A percentile compares a stretch with the other conserved stretches of the same genome.
These are phyloP conservation scores for Hippoglossus hippoglossus DNA, from an alignment of 2,797 vertebrate genomes.

Conservation along the genomic window DNA sequence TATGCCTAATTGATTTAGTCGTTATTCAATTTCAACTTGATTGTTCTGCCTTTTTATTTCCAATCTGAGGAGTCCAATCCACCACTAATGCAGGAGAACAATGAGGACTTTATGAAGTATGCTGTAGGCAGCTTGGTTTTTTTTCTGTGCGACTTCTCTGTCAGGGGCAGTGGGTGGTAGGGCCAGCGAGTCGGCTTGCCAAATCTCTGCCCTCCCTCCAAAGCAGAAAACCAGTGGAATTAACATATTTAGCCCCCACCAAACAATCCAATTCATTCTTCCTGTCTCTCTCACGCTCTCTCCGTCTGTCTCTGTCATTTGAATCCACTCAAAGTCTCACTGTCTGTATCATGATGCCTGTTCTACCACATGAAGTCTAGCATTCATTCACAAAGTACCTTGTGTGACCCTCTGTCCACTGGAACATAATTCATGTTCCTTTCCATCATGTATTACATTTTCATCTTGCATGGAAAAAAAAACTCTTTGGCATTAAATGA, in stretches of 20 bases:
- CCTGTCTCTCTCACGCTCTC: constrained; percentile 19
- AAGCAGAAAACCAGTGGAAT: constrained; percentile 53
- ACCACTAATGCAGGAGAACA: constrained; percentile 48
- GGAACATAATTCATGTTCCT: constrained; percentile 2
- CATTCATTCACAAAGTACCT: constrained; percentile 27
- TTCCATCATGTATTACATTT: background rate
- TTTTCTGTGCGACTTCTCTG: constrained; percentile 39
- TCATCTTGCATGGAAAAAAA: background rate
- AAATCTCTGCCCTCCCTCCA: constrained; percentile 36
- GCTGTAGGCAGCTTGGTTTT: constrained; percentile 37
- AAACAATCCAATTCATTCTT: constrained; percentile 60
- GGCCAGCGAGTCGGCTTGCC: constrained; percentile 36
- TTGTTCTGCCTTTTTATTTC: constrained; percentile 26
- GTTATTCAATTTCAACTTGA: constrained; percentile 3
- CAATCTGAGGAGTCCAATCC: constrained; percentile 9
- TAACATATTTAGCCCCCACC: constrained; percentile 41
- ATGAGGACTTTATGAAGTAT: constrained; percentile 41
- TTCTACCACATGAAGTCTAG: constrained; percentile 16
- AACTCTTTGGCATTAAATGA: background rate
- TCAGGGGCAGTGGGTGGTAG: constrained; percentile 56
- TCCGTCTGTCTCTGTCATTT: constrained; percentile 23
- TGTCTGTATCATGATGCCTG: background rate
- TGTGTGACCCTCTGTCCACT: background rate
- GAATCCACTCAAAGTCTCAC: constrained; percentile 10
- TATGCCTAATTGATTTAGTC: constrained; percentile 13